These are phyloP conservation scores for Serranochromis macrocephalus DNA, from an alignment of 2,113 vertebrate genomes.

Conservation along the genomic window DNA sequence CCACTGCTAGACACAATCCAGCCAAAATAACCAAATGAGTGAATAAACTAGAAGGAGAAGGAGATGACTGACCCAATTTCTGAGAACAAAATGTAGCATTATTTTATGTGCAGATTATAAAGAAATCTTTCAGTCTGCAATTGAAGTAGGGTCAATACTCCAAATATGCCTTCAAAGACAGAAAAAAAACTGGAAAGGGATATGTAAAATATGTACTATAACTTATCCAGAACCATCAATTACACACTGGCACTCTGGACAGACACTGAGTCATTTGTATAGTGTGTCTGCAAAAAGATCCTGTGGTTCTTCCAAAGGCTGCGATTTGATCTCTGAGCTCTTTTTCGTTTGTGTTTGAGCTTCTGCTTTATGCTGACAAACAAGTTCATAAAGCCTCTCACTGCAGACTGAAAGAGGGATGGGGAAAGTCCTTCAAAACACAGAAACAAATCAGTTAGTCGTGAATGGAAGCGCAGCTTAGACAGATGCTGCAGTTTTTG, in stretches of 20 bases:
- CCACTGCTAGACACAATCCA: conserved; percentile 35
- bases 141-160: not conserved
- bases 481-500: not conserved
- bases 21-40: conserved; percentile 53
- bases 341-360: conserved; percentile 25
- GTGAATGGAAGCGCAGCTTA: not conserved
- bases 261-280: conserved; percentile 63
- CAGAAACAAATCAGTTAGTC: not conserved
- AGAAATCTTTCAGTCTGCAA: not conserved
- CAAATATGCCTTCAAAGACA: not conserved
- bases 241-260: conserved; percentile 46
- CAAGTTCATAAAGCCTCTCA: conserved; percentile 6
- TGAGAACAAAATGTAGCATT: not conserved
- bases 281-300: conserved; percentile 63
- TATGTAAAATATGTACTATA: conserved; percentile 60
- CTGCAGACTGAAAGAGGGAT: not conserved
- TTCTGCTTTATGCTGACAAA: conserved; percentile 41
- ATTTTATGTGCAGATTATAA: not conserved
- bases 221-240: conserved; percentile 59
- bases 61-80: conserved; percentile 4
- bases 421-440: not conserved
- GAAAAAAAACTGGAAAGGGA: conserved; percentile 30
- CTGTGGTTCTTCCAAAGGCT: conserved; percentile 67
- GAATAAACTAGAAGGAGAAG: conserved; percentile 21
- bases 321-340: conserved; percentile 54